Base-by-base conservation (phyloP, 1,140 invertebrate species). In the Zaprionus gabonicus region DNA sequence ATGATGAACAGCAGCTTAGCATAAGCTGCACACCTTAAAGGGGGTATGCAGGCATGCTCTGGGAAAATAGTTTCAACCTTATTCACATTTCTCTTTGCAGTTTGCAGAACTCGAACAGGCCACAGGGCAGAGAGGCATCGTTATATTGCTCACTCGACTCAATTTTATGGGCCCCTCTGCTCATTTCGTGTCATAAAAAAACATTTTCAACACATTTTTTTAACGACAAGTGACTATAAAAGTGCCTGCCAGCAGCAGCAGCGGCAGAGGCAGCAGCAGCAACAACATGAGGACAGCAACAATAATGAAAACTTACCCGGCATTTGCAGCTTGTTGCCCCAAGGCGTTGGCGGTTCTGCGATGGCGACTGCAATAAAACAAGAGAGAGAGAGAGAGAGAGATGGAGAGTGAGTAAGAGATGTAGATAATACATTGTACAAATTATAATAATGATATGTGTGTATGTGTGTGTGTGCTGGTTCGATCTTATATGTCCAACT, bases 141-240 rank as follows among this genome's bases (percentile, higher is more conserved):
- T 88, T 82, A 86, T 76, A 56, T 74, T 76, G 69, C 72, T 75
- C 76, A 60, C 53, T 65, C 68, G 69, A 71, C 80, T 88, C 63
- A 60, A 81, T 74, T 88, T 88, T 81, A 88, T 90, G 76, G 76
- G 69, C 64, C 69, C 69, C 78, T 77, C 78, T 77, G 85, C 82
- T 87, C 81, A 87, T 87, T 87, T 87, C 49, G 85, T 76, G 75
- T 81, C 84, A 79, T 88, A 88, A 88, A 88, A 86, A 90, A 84
- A 71, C 84, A 79, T 88, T 88, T 87, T 87, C 84, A 87, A 87
- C 84, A 87, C 84, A 88, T 87, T 65, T 60, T 65, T 82, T 86
- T 87, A 80, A 87, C 81, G 83, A 88, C 83, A 88, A 87, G 84
- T 87, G 80, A 76, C 71, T 72, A 77, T 77, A 76, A 77, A 77